Conservation (phyloP, 2,113 vertebrate species). For the Ctenomys sociabilis region DNA sequence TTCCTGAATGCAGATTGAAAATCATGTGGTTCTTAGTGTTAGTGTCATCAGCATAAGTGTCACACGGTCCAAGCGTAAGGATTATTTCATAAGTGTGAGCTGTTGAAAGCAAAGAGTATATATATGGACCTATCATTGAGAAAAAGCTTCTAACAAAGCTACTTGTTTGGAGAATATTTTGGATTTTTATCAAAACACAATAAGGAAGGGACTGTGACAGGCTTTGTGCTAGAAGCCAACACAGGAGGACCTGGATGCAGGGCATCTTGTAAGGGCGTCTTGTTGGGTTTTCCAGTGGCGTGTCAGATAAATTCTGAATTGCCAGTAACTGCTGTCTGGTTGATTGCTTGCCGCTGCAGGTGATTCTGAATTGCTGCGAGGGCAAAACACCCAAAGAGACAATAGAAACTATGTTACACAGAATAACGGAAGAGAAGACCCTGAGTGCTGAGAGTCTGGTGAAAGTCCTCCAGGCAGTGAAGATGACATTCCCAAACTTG, state of each 20-base stretch:
- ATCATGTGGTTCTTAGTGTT: neutral
- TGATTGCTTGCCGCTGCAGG: conserved; percentile 82
- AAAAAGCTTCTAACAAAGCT: neutral
- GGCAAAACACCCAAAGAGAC: conserved; percentile 81
- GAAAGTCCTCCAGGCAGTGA: conserved; percentile 85
- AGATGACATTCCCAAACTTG: conserved; percentile 81
- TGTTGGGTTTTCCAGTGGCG: neutral
- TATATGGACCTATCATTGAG: neutral
- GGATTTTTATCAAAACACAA: neutral
- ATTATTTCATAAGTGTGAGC: neutral
- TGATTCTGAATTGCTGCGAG: conserved; percentile 88
- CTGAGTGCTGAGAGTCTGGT: conserved; percentile 85
- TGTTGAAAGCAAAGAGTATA: neutral
- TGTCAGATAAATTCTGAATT: conserved; percentile 28
- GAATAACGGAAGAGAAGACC: conserved; percentile 84
- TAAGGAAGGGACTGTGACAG: neutral
- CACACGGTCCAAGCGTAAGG: neutral
- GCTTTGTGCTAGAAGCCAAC: neutral
- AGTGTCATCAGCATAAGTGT: neutral
- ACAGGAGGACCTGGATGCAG: neutral
- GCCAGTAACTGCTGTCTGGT: conserved; percentile 35
- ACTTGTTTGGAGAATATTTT: conserved; percentile 38
- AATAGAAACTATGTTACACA: conserved; percentile 83
- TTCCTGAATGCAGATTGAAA: neutral
- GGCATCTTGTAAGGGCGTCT: neutral